Evolutionary conservation across 2,888 invertebrate genomes (phyloP).

Genomic region (Therioaphis trifolii): DNA sequence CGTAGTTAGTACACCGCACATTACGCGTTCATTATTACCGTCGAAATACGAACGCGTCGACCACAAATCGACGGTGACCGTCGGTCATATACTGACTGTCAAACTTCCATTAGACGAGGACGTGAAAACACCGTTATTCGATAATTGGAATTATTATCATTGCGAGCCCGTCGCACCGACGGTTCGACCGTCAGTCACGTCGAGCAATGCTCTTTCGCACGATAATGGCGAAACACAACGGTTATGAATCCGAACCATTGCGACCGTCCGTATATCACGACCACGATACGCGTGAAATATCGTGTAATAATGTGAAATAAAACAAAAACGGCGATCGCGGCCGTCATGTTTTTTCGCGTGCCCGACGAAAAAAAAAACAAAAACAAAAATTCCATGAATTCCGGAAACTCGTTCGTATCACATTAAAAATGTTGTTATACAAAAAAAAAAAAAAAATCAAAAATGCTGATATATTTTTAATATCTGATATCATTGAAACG

Average conservation of each 20-base stretch:
- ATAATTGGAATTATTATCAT: slow-evolving; percentile 32
- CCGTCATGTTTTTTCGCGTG: too few species aligned
- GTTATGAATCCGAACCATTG: background rate
- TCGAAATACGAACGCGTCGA: background rate
- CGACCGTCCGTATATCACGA: background rate
- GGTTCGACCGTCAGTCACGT: background rate
- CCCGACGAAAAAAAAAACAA: too few species aligned
- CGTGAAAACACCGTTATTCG: slow-evolving; percentile 29
- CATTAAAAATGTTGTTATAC: too few species aligned
- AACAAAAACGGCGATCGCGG: too few species aligned
- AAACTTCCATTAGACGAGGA: slow-evolving; percentile 6
- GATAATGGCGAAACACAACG: background rate
- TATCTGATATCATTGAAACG: too few species aligned
- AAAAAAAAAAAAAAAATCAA: too few species aligned
- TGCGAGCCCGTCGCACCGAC: background rate
- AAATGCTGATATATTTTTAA: too few species aligned
- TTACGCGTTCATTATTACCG: background rate
- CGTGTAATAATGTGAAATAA: too few species aligned
- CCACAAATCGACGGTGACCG: background rate
- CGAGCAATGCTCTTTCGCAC: background rate
- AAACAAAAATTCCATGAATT: too few species aligned
- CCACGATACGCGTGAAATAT: background rate
- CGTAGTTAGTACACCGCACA: too few species aligned
- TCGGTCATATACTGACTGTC: background rate
- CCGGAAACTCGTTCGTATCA: too few species aligned